Evolutionary conservation across 2,797 vertebrate genomes (phyloP), one percentile per base, ranked within the genome.

Genomic region (Cuniculus paca): DNA sequence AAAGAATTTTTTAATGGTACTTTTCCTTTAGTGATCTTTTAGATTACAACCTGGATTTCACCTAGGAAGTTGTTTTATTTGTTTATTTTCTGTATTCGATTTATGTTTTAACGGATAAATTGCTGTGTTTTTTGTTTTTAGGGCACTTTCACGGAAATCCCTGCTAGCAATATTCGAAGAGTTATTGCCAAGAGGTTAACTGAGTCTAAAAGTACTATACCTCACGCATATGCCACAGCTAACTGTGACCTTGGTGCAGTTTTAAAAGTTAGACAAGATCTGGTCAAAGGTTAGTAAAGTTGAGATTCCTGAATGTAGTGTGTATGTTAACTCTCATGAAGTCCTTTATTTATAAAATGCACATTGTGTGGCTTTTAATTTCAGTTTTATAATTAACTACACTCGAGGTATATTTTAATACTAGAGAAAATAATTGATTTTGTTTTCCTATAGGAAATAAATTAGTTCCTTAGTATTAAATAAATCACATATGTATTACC

Each of bases 161-260:
- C 99, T 63, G 99, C 99, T 70, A 99, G 99, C 94, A 99, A 99
- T 63, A 97, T 99, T 68, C 99, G 99, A 92, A 99, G 99, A 96
- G 99, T 99, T 96, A 99, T 99, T 94, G 99, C 99, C 96, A 99
- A 99, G 98, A 99, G 99, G 95, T 98, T 99, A 97, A 99, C 99
- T 5, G 99, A 99, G 92, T 99, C 99, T 31, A 99, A 99, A 98
- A 99, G 98, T 94, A 99, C 99, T 87, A 99, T 99, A 97, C 99
- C 99, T 96, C 99, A 99, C 36, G 98, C 99, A 0, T 99, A 99
- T 68, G 99, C 99, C 94, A 98, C 99, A 34, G 98, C 99, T 24
- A 99, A 99, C 98, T 99, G 99, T 98, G 99, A 99, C 97, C 98
- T 99, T 96, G 99, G 98, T 68, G 99, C 99, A 6, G 98, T 99